These are phyloP conservation scores for Rhabdomys dilectus DNA, from an alignment of 2,113 vertebrate genomes.

Conservation along the genomic window DNA sequence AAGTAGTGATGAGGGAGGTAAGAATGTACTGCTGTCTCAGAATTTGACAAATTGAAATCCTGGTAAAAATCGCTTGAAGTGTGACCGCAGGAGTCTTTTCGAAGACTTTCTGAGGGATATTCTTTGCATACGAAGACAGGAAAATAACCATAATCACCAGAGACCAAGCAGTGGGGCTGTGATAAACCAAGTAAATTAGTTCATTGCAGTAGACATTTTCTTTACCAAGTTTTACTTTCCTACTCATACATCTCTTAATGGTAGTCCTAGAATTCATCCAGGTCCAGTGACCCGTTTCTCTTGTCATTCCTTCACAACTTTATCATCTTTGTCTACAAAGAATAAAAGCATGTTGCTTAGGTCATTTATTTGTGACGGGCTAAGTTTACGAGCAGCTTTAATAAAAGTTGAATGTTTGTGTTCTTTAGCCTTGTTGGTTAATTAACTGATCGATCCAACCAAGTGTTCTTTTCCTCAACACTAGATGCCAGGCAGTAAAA, in stretches of 20 bases:
- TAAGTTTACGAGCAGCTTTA: background rate
- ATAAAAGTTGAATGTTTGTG: background rate
- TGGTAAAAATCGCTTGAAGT: background rate
- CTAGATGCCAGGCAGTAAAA: background rate
- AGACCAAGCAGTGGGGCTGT: background rate
- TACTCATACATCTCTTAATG: background rate
- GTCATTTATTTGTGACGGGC: background rate
- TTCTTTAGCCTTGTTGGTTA: background rate
- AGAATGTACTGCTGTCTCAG: background rate
- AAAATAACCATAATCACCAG: background rate
- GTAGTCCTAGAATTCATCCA: background rate
- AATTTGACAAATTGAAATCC: background rate
- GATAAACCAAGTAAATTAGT: background rate
- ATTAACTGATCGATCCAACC: background rate
- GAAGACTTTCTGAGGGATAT: background rate
- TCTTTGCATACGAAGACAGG: background rate
- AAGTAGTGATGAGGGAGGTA: background rate
- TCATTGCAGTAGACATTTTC: background rate
- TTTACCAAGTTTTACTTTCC: background rate
- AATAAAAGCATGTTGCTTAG: background rate
- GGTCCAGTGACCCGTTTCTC: background rate
- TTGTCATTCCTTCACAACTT: background rate
- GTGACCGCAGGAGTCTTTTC: background rate
- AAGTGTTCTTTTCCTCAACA: background rate
- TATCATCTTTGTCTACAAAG: background rate